These are phyloP conservation scores for Heteronetta atricapilla DNA, from an alignment of 2,113 vertebrate species.

Conservation along the genomic window DNA sequence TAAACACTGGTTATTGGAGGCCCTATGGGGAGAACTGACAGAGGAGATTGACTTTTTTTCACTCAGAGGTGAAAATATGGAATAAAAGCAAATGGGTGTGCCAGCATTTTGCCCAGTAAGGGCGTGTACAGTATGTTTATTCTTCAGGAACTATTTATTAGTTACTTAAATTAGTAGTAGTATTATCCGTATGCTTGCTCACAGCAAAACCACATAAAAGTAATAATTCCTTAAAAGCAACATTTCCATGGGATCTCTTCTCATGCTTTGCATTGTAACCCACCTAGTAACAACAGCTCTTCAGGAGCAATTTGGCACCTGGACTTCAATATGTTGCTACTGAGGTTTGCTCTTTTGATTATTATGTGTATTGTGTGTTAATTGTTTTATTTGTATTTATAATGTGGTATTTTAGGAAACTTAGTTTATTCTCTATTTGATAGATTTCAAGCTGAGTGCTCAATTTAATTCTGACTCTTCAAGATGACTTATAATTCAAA, in stretches of 20 bases:
- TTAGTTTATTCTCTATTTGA: neutral
- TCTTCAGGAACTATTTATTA: neutral
- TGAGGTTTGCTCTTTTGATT: neutral
- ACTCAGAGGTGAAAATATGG: neutral
- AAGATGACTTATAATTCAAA: neutral
- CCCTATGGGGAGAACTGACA: neutral
- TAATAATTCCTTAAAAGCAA: neutral
- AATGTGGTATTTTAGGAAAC: neutral
- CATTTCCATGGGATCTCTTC: neutral
- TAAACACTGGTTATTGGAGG: neutral
- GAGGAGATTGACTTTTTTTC: neutral
- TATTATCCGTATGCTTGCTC: neutral
- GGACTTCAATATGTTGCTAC: neutral
- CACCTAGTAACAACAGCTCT: neutral
- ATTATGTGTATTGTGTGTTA: neutral
- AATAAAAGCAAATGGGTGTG: neutral
- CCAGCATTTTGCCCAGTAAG: neutral
- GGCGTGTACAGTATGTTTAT: neutral
- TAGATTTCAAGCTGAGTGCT: neutral
- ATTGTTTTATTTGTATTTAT: neutral
- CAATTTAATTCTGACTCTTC: neutral
- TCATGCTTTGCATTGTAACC: neutral
- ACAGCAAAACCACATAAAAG: neutral
- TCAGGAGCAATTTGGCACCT: neutral
- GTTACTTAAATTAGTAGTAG: neutral